These are phyloP conservation scores for Mastigias papua DNA, from an alignment of 30 jellyfish, hydroid and myxozoan species.

Conservation along the genomic window DNA sequence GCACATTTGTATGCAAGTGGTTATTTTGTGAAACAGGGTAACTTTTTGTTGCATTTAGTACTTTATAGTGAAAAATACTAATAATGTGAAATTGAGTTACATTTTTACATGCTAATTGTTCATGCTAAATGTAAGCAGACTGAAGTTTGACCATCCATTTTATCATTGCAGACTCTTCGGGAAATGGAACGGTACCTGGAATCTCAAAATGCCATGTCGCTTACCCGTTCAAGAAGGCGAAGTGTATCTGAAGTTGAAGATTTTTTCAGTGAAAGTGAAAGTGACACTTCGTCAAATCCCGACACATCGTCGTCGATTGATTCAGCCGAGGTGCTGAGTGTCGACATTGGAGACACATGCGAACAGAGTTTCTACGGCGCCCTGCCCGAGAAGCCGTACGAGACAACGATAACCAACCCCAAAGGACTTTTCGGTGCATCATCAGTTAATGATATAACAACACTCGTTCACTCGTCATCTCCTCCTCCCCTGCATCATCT, in stretches of 20 bases:
- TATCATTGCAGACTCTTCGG: conserved; percentile 82
- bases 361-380: conserved; percentile 69
- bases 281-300: conserved; percentile 93
- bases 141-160: conserved; percentile 12
- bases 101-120: too few relatives aligned
- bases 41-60: too few relatives aligned
- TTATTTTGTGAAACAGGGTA: too few relatives aligned
- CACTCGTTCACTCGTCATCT: conserved; percentile 56
- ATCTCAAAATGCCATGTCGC: conserved; percentile 44
- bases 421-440: conserved; percentile 50
- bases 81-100: too few relatives aligned
- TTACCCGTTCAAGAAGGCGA: conserved; percentile 75
- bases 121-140: neutral
- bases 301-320: conserved; percentile 86
- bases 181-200: conserved; percentile 98
- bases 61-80: too few relatives aligned
- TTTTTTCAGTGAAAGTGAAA: conserved; percentile 93
- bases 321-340: conserved; percentile 57
- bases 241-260: conserved; percentile 91
- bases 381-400: conserved; percentile 46
- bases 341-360: conserved; percentile 41
- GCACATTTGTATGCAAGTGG: too few relatives aligned
- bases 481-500: conserved; percentile 80
- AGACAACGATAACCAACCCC: conserved; percentile 21
- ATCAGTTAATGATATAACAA: conserved; percentile 37